These are phyloP conservation scores for Percopsis omiscomaycus DNA, from an alignment of 2,797 vertebrate species.

Conservation along the genomic window DNA sequence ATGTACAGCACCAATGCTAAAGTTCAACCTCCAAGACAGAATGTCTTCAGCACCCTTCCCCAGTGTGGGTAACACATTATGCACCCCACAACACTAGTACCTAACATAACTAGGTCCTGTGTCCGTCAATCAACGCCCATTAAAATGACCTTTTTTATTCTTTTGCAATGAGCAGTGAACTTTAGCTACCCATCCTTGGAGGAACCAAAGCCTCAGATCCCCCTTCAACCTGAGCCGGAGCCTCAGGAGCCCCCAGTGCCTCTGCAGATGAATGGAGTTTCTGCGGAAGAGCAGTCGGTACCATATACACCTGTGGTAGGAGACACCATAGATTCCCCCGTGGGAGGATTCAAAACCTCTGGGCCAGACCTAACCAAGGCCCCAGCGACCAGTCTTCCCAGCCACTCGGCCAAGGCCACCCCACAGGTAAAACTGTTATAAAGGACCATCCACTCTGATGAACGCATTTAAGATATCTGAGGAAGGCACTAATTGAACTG, in stretches of 20 bases:
- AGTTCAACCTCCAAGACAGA: conserved; percentile 84
- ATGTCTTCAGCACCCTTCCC: conserved; percentile 76
- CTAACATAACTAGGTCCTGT: too few species aligned
- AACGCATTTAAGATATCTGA: neutral
- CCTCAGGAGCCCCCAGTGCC: conserved; percentile 55
- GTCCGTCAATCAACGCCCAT: neutral
- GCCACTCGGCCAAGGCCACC: conserved; percentile 71
- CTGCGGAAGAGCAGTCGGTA: conserved; percentile 61
- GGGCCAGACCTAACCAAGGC: conserved; percentile 34
- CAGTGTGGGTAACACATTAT: conserved; percentile 83
- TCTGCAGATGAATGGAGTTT: conserved; percentile 67
- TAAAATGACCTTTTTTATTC: neutral
- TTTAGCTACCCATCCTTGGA: conserved; percentile 95
- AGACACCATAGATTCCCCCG: conserved; percentile 53
- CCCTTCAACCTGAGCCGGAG: conserved; percentile 61
- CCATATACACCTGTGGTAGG: conserved; percentile 49
- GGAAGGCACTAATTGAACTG: neutral
- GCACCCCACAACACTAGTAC: neutral
- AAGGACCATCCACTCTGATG: neutral
- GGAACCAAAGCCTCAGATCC: conserved; percentile 82
- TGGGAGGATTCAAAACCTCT: conserved; percentile 61
- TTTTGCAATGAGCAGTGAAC: conserved; percentile 80
- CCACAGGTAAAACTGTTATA: conserved; percentile 82
- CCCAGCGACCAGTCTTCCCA: conserved; percentile 57
- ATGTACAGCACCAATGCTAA: conserved; percentile 94